These are phyloP conservation scores for Amaurobius ferox DNA, from an alignment of 2,888 invertebrate genomes.

Conservation along the genomic window DNA sequence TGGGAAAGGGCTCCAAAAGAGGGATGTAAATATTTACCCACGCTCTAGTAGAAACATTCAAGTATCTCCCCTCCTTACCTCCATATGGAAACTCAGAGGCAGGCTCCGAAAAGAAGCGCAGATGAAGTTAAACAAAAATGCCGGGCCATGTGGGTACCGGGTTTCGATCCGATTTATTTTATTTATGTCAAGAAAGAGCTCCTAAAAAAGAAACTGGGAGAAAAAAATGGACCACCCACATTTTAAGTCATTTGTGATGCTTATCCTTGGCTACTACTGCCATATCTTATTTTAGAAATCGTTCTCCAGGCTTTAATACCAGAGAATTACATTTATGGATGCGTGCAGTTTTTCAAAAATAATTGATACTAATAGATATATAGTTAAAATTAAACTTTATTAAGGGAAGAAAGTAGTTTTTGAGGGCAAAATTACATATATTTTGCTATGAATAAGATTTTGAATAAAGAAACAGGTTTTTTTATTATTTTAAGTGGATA, in stretches of 20 bases:
- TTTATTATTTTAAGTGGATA: too few species aligned
- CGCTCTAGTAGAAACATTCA: slow-evolving; percentile 29
- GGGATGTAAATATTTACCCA: slow-evolving; percentile 54
- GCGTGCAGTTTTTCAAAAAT: too few species aligned
- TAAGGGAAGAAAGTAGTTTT: too few species aligned
- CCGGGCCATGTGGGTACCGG: slow-evolving; percentile 45
- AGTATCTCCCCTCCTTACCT: not conserved
- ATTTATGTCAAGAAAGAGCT: slow-evolving; percentile 29
- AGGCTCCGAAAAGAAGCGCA: not conserved
- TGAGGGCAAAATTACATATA: too few species aligned
- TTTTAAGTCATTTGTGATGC: not conserved
- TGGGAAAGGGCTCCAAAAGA: slow-evolving; percentile 21
- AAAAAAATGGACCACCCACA: slow-evolving; percentile 37
- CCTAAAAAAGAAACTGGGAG: not conserved
- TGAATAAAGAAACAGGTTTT: too few species aligned
- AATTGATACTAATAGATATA: too few species aligned
- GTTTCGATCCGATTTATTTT: slow-evolving; percentile 37
- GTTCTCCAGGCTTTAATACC: too few species aligned
- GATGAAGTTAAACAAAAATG: slow-evolving; percentile 36
- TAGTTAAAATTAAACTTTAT: too few species aligned
- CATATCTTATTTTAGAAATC: too few species aligned
- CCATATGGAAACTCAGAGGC: slow-evolving; percentile 14
- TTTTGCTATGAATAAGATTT: too few species aligned
- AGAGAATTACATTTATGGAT: too few species aligned
- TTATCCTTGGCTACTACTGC: not conserved